These are phyloP conservation scores for Leucopternis melanops DNA, from an alignment of 2,113 vertebrate species.

Conservation along the genomic window DNA sequence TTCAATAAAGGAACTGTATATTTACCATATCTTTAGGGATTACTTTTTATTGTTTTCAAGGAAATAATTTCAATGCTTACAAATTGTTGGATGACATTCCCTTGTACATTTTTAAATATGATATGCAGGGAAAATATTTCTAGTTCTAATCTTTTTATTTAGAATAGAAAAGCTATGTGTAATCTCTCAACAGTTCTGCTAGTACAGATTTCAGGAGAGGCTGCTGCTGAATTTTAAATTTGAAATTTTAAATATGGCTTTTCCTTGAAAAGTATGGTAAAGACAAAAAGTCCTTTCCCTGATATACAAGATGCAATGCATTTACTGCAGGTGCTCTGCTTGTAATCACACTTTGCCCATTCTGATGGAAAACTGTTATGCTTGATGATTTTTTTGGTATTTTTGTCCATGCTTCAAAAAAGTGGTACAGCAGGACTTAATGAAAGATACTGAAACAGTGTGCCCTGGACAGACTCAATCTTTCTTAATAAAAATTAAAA, in stretches of 20 bases:
- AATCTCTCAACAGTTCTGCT: not conserved
- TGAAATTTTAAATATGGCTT: not conserved
- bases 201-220: not conserved
- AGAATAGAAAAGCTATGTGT: constrained; percentile 24
- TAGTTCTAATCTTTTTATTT: constrained; percentile 51
- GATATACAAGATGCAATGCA: not conserved
- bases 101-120: constrained; percentile 49
- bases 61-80: constrained; percentile 48
- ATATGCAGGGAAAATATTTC: constrained; percentile 25
- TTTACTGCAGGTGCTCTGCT: not conserved
- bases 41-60: constrained; percentile 54
- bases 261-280: not conserved
- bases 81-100: constrained; percentile 39
- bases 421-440: not conserved
- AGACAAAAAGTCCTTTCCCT: not conserved
- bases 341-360: not conserved
- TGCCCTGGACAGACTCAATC: not conserved
- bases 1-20: constrained; percentile 69
- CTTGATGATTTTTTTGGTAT: not conserved
- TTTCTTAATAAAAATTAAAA: not conserved
- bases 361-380: not conserved
- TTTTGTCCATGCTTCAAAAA: not conserved
- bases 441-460: not conserved
- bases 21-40: constrained; percentile 67
- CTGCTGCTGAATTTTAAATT: not conserved